Base-by-base conservation (phyloP, 2,113 vertebrate genomes). In the Lynx canadensis region DNA sequence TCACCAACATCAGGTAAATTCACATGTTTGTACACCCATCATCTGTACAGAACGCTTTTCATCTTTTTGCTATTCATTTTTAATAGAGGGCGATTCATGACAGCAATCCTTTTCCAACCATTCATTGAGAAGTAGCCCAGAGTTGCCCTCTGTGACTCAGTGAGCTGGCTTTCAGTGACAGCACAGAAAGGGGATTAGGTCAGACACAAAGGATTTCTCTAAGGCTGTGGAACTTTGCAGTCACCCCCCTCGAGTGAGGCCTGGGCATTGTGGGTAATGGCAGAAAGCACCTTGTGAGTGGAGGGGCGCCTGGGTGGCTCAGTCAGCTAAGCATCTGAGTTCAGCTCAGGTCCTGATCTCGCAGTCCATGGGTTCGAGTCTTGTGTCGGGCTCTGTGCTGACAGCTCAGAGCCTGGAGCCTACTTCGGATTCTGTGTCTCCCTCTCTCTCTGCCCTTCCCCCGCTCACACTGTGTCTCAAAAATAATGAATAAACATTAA, bases 131-230 rank as follows among this genome's bases (percentile, higher is more conserved):
- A 55, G 9, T 65, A 76, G 14, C 76, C 52, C 85, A 69, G 25
- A 80, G 18, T 87, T 63, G 73, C 21, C 6, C 66, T 71, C 2
- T 36, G 27, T 48, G 73, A 76, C 15, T 1, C 9, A 48, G 82
- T 66, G 66, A 29, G 71, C 31, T 92, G 33, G 21, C 52, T 69
- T 96, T 95, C 36, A 18, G 33, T 90, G 16, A 55, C 41, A 89
- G 18, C 16, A 18, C 31, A 91, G 73, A 90, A 80, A 82, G 23
- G 31, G 7, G 8, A 4, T 41, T 89, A 60, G 12, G 9, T 91
- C n/a, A 88, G 4, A 68, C 71, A 85, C 45, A 55, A 82, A 91
- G 66, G n/a, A 71, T 93, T 96, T 96, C 50, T 95, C 8, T 85
- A 48, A 84, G 66, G 45, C 21, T 93, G n/a, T 88, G 33, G 14